phyloP scores from a whole-genome alignment of 92 coral and sea anemone genomes.

The Plumapathes pennacea region DNA sequence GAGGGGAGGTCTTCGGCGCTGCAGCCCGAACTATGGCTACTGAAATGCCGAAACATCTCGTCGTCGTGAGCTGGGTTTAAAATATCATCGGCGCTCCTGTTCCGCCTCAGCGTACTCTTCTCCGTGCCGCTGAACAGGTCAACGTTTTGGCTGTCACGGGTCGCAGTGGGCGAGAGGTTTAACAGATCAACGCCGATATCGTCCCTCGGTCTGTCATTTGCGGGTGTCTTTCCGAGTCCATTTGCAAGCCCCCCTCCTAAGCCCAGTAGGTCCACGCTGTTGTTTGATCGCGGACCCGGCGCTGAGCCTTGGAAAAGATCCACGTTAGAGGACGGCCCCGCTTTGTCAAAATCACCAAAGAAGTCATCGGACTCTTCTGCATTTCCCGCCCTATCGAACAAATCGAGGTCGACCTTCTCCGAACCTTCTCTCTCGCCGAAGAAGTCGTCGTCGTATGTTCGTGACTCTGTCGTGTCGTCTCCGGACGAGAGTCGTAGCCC shows the following conservation, averaged over 20 bases:
- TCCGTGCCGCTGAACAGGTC: slow-evolving; percentile 73
- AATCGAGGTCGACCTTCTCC: slow-evolving; percentile 34
- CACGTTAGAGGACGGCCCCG: background rate
- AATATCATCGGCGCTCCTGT: slow-evolving; percentile 88
- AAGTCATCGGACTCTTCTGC: background rate
- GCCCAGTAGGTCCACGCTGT: slow-evolving; percentile 43
- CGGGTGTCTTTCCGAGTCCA: background rate
- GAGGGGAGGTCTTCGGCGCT: slow-evolving; percentile 71
- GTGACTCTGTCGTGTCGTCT: background rate
- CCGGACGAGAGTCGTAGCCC: slow-evolving; percentile 32
- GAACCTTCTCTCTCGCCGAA: slow-evolving; percentile 53
- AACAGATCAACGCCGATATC: slow-evolving; percentile 55
- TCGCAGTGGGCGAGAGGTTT: slow-evolving; percentile 51
- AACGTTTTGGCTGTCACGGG: slow-evolving; percentile 73
- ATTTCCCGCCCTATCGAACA: slow-evolving; percentile 52
- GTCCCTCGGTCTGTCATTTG: slow-evolving; percentile 17
- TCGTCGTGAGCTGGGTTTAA: slow-evolving; percentile 63
- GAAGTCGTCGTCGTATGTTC: slow-evolving; percentile 52
- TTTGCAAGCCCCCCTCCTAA: slow-evolving; percentile 18
- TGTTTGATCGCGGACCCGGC: slow-evolving; percentile 6
- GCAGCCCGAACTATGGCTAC: slow-evolving; percentile 73
- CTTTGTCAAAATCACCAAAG: slow-evolving; percentile 2
- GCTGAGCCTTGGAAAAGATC: slow-evolving; percentile 2
- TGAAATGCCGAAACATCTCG: slow-evolving; percentile 73
- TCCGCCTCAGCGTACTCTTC: slow-evolving; percentile 48